phyloP scores from a whole-genome alignment of 1,140 invertebrate genomes.

The Solen grandis region DNA sequence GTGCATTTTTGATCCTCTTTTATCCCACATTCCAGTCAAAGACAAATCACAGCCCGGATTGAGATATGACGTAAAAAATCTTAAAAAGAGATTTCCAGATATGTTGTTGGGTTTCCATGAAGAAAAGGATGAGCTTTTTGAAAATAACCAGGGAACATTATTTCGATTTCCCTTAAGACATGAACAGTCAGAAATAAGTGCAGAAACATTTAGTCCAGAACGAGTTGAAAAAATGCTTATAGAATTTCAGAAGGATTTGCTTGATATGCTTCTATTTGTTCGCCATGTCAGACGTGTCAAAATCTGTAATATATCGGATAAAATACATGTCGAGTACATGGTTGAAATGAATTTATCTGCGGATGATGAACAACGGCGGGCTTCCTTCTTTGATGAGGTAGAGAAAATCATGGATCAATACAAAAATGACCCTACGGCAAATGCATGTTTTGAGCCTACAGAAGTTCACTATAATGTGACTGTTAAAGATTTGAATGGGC shows the following conservation, averaged over 20 bases:
- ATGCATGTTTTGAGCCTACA: conserved; percentile 5
- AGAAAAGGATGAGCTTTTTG: neutral
- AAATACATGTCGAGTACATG: conserved; percentile 39
- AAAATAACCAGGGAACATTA: conserved; percentile 40
- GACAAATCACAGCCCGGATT: conserved; percentile 61
- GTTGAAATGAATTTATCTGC: conserved; percentile 25
- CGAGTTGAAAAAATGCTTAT: conserved; percentile 55
- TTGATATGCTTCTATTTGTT: conserved; percentile 65
- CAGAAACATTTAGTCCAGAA: conserved; percentile 47
- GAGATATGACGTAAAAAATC: conserved; percentile 39
- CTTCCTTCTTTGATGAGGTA: conserved; percentile 21
- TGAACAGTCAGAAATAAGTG: conserved; percentile 58
- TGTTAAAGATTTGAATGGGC: conserved; percentile 42
- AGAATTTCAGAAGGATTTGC: conserved; percentile 62
- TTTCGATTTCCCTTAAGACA: conserved; percentile 63
- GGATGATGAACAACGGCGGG: conserved; percentile 3
- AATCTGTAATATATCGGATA: conserved; percentile 48
- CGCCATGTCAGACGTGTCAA: conserved; percentile 61
- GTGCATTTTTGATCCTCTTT: conserved; percentile 74
- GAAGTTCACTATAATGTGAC: conserved; percentile 51
- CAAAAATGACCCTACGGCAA: neutral
- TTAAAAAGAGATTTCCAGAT: conserved; percentile 60
- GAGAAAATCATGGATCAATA: neutral
- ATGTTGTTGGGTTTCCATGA: conserved; percentile 61
- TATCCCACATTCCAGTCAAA: conserved; percentile 60